Evolutionary conservation across 2,888 invertebrate genomes (phyloP), one percentile per base, ranked within the genome.

Genomic region (Lycia hirtaria): DNA sequence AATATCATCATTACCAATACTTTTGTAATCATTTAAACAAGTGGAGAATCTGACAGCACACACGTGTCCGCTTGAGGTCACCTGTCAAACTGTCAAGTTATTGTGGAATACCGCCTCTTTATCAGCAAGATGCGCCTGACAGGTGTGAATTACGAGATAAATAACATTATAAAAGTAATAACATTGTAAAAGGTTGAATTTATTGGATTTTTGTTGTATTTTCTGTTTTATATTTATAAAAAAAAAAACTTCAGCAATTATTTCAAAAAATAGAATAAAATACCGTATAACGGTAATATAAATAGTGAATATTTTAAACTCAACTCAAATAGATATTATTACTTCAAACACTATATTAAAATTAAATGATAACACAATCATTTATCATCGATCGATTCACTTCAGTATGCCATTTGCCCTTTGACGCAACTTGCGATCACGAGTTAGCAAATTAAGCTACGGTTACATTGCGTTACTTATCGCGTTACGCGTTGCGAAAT

Each of bases 401-500:
- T 55, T 57, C 37, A 51, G 37, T 58, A 58, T 57, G 57, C 60
- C 64, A 47, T 65, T 62, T 65, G 60, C 57, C 57, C 64, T 60
- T 60, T 61, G 40, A 35, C 47, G 64, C 57, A 62, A 62, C 59
- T 53, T 60, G 6, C 54, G 57, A 65, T 64, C 61, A 53, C 47
- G 62, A 53, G 56, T 63, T 43, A 56, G 62, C 45, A 56, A 65
- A 62, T 62, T 60, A 60, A 62, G 24, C 17, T 35, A 40, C 57
- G 62, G 56, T 62, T 56, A 60, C 24, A 43, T 64, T 64, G 56
- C 61, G 56, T 57, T 57, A 53, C 32, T 50, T 51, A 52, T 57
- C 57, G 48, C 41, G 57, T 58, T 59, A 54, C 50, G 58, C 53
- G 28, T 61, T 61, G 37, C 61, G 43, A 49, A 53, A 59, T 62